Evolutionary conservation across 2,113 vertebrate species (phyloP), one percentile per base, ranked within the genome.

Genomic region (Phaetusa simplex): DNA sequence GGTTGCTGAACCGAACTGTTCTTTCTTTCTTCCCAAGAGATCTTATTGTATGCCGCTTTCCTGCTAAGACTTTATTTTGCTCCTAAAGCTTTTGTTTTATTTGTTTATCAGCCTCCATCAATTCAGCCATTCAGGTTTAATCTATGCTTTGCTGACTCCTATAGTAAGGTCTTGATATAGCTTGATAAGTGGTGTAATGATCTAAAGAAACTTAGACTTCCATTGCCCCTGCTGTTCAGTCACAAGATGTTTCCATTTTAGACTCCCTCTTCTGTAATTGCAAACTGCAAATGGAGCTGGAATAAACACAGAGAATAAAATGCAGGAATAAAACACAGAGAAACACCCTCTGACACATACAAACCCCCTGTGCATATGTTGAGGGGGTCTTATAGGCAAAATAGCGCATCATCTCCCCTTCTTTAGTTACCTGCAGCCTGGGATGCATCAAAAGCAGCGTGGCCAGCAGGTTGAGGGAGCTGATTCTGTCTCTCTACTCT

Each of bases 231-330:
- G 4, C 30, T 42, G 20, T 47, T 79, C 32, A 34, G 9, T 66
- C 72, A 80, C 24, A 89, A 61, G 14, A 36, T 76, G 82, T 59
- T 88, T 91, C 66, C 49, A 56, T 84, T 84, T 95, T 76, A 69
- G 84, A 82, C 6, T 88, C 32, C 5, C 3, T 66, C 24, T 81
- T 73, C 47, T 82, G 36, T 66, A 78, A 71, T 34, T 81, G 47
- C 38, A 90, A 77, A 62, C 30, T 86, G 52, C 27, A 79, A 86
- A 79, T 26, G 36, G 36, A 93, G 34, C 24, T 82, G 69, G 30
- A 86, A 86, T 90, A 53, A 66, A n/a, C 14, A 66, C 30, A 45
- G 42, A 45, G 20, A 22, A 45, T 66, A 45, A 45, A 34, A 45
- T 66, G 20, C 42, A 45, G 42, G 11, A 66, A 45, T 55, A 64